Base-by-base conservation (phyloP, 2,797 vertebrate species). In the Triplophysa yarkandensis region DNA sequence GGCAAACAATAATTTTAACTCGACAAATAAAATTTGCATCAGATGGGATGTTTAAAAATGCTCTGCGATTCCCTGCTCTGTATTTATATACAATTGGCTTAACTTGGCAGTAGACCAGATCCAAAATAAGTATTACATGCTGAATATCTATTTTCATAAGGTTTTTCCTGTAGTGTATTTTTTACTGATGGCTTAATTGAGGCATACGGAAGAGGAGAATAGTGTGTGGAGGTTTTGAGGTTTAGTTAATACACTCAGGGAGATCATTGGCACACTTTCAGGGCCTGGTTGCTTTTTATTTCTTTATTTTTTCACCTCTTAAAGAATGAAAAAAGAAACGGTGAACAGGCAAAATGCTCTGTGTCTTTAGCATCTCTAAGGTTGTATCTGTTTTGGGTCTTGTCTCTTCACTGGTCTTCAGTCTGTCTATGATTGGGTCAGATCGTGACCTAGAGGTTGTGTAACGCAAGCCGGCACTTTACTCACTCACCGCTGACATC, bases 101-200 rank as follows among this genome's bases (percentile, higher is more conserved):
- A 1, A 6, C 19, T 57, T 74, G 50, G 39, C 62, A 4, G 27
- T 19, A 55, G 27, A 57, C 36, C 50, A 85, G 75, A 72, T 73
- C 61, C 83, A 82, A 87, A 85, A 85, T 85, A 75, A 87, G 86
- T 86, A 84, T 83, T 78, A 82, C 74, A 81, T 83, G 77, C 19
- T 44, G 13, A 74, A 25, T 50, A 27, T 65, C 25, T 44, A 85
- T 85, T 84, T 79, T 71, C 19, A 52, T 25, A 7, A 41, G 44
- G 23, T 81, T 30, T 57, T 46, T 54, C 6, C 67, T 79, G 68
- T 57, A 27, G 61, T 73, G 39, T 44, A 67, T 76, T 62, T n/a
- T 62, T 61, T 52, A 36, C 60, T 68, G 7, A 81, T 67, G 48
- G 60, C 60, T 70, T 67, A 60, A 67, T 60, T 74, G 54, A 74